A percentile compares a stretch with the other conserved stretches of the same genome.
Conservation (phyloP, 2,797 vertebrate species). For the Manis javanica region DNA sequence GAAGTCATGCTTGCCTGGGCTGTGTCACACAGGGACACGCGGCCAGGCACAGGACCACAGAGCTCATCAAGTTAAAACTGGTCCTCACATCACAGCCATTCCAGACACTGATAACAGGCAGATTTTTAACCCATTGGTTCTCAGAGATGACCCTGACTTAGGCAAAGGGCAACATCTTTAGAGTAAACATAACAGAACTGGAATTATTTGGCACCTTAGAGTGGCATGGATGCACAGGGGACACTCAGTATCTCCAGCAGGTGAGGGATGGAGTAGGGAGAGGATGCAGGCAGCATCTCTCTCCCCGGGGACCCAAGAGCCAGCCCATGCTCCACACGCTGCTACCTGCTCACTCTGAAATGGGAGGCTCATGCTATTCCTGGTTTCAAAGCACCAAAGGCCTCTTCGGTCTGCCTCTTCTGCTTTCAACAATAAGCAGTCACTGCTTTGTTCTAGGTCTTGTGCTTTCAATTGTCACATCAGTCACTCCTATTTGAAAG, state of each 20-base stretch:
- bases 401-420: not conserved
- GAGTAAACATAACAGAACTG: not conserved
- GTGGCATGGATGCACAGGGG: rapidly evolving
- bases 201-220: not conserved
- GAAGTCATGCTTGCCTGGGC: not conserved
- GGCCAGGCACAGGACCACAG: rapidly evolving
- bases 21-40: rapidly evolving
- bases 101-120: not conserved
- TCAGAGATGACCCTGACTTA: not conserved
- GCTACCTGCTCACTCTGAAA: rapidly evolving
- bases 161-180: not conserved
- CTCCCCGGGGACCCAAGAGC: not conserved
- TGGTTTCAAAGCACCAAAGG: not conserved
- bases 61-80: not conserved
- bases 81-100: not conserved
- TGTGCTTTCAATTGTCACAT: not conserved
- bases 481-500: not conserved
- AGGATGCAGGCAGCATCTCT: not conserved
- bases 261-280: not conserved
- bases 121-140: not conserved
- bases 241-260: not conserved
- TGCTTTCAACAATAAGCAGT: not conserved
- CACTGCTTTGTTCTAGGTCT: not conserved
- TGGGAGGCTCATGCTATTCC: rapidly evolving
- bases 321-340: not conserved